Evolutionary conservation across 2,888 invertebrate genomes (phyloP), one percentile per base, ranked within the genome.

Genomic region (Orthosia gracilis): DNA sequence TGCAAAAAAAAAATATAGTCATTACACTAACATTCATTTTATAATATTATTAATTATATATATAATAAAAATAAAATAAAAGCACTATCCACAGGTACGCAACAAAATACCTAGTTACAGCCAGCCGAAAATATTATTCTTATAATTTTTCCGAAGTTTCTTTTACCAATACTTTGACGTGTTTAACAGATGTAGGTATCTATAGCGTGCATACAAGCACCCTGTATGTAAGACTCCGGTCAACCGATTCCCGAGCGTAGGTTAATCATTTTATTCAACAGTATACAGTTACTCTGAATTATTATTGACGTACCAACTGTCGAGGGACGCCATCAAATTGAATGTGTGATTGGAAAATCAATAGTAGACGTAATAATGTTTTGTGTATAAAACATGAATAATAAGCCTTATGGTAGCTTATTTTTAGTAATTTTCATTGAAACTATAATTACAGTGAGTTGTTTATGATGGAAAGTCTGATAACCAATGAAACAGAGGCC

Each of bases 191-290:
- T 87, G 68, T 63, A 85, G 86, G 68, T 63, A 80, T 79, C 61
- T 64, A 80, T 85, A 40, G 82, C 81, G 80, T 89, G 87, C 72
- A 76, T 62, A 50, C 50, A 75, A 80, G 26, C 89, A 87, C 61
- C 85, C 89, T 88, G 85, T 88, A 85, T 55, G 61, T 63, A 84
- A 88, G 88, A 87, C 90, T 78, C 73, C 75, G 74, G 82, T 76
- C 86, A 84, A 73, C 87, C 89, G 88, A 85, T 73, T 87, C 88
- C 89, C 82, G 89, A 88, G 88, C 89, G 90, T 87, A 93, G 95
- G 95, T 95, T 96, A 96, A 96, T 96, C 95, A 95, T 96, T 96
- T 95, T 93, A 96, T 96, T 94, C 95, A 94, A 93, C 94, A 92
- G 93, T 95, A 92, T 95, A 93, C 93, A 84, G 93, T 96, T 95